These are phyloP conservation scores for Oncorhynchus clarkii DNA, from an alignment of 2,113 vertebrate genomes.

Conservation along the genomic window DNA sequence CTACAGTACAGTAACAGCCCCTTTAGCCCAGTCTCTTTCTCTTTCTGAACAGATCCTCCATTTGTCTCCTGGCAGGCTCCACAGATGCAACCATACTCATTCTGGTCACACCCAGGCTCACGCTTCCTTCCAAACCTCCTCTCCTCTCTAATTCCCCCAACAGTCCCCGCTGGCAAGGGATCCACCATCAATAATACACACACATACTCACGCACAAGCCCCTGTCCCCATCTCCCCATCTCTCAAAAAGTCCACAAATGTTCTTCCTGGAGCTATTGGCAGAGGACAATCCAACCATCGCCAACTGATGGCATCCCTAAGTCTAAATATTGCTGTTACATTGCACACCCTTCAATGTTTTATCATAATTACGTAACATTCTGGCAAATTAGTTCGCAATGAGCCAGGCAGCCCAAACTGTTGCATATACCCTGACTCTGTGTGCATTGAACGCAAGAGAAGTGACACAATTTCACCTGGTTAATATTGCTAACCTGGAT, in stretches of 20 bases:
- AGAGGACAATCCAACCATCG: not conserved
- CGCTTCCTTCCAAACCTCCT: not conserved
- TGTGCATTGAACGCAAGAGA: too few species aligned
- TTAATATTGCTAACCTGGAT: too few species aligned
- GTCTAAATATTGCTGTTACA: too few species aligned
- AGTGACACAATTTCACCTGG: too few species aligned
- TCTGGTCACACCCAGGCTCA: not conserved
- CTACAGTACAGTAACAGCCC: too few species aligned
- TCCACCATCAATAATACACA: conserved; percentile 15
- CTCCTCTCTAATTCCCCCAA: conserved; percentile 16
- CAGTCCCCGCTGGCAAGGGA: not conserved
- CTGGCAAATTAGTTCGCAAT: too few species aligned
- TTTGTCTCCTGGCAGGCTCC: not conserved
- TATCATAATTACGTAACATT: too few species aligned
- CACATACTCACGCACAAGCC: not conserved
- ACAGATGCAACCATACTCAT: not conserved
- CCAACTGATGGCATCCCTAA: too few species aligned
- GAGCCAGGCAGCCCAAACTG: too few species aligned
- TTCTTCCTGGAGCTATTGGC: conserved; percentile 2
- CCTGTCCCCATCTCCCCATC: not conserved
- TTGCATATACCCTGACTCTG: too few species aligned
- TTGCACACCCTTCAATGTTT: too few species aligned
- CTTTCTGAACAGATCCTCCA: not conserved
- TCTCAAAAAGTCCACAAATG: conserved; percentile 29
- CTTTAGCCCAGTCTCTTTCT: not conserved